Conservation (phyloP, 2,888 invertebrate genomes). For the Stenolophus ochropezus region DNA sequence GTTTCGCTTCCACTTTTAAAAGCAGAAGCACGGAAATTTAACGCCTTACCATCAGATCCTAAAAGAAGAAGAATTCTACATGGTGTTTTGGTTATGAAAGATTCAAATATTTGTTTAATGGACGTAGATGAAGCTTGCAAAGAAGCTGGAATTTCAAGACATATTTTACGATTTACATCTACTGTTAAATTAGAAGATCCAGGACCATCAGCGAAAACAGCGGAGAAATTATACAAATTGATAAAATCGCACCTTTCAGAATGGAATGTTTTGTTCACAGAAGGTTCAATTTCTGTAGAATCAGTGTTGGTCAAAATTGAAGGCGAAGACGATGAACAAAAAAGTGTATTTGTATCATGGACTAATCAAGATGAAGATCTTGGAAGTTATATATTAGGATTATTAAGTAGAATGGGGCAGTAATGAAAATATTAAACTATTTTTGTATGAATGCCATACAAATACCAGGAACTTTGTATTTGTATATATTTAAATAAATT, state of each 20-base stretch:
- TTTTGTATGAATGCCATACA: not conserved
- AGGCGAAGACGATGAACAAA: constrained; percentile 88
- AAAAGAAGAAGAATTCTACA: constrained; percentile 91
- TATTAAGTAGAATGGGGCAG: constrained; percentile 83
- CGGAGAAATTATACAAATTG: constrained; percentile 85
- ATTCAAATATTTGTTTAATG: constrained; percentile 89
- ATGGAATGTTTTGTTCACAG: constrained; percentile 87
- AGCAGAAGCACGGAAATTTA: constrained; percentile 87
- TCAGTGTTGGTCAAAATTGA: constrained; percentile 94
- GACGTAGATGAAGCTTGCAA: constrained; percentile 92
- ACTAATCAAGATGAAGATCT: constrained; percentile 97
- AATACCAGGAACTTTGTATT: not conserved
- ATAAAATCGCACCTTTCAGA: constrained; percentile 86
- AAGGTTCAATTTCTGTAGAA: constrained; percentile 90
- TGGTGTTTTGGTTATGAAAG: constrained; percentile 92
- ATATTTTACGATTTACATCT: constrained; percentile 83
- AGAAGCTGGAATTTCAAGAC: constrained; percentile 81
- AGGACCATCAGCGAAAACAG: constrained; percentile 85
- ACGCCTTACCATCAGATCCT: constrained; percentile 89
- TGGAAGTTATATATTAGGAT: constrained; percentile 90
- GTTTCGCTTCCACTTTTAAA: constrained; percentile 89
- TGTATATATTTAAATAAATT: constrained; percentile 10
- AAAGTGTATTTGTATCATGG: constrained; percentile 95
- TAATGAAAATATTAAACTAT: constrained; percentile 64
- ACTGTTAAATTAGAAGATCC: constrained; percentile 89